These are phyloP conservation scores for Neomorphus geoffroyi DNA, from an alignment of 2,797 vertebrate genomes.

Conservation along the genomic window DNA sequence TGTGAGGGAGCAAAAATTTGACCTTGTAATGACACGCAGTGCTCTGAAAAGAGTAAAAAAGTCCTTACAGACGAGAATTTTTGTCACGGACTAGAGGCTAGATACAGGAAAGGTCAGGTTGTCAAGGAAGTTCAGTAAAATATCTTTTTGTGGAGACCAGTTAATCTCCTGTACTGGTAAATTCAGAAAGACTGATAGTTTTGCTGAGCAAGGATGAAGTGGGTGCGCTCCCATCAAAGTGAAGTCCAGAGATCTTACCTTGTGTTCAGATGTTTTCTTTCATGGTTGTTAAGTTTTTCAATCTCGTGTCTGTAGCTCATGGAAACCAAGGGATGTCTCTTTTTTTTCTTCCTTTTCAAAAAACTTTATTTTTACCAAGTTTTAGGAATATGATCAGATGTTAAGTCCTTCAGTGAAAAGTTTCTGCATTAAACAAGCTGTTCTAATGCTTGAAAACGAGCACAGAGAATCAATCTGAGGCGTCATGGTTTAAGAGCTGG, in stretches of 20 bases:
- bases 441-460: background rate
- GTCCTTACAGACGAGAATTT: background rate
- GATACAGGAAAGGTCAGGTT: background rate
- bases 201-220: background rate
- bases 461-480: background rate
- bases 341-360: background rate
- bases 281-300: background rate
- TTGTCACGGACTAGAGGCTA: background rate
- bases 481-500: background rate
- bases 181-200: background rate
- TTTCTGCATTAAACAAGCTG: background rate
- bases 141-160: background rate
- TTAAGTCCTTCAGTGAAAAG: background rate
- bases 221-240: background rate
- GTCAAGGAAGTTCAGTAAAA: background rate
- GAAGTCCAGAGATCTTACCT: background rate
- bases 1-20: background rate
- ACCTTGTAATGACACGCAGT: background rate
- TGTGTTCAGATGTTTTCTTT: background rate
- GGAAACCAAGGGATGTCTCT: background rate
- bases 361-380: background rate
- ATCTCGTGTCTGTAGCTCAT: background rate
- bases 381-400: background rate
- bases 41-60: background rate
- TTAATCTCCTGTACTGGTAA: background rate